These are phyloP conservation scores for Rhombomys opimus DNA, from an alignment of 2,113 vertebrate species.

Conservation along the genomic window DNA sequence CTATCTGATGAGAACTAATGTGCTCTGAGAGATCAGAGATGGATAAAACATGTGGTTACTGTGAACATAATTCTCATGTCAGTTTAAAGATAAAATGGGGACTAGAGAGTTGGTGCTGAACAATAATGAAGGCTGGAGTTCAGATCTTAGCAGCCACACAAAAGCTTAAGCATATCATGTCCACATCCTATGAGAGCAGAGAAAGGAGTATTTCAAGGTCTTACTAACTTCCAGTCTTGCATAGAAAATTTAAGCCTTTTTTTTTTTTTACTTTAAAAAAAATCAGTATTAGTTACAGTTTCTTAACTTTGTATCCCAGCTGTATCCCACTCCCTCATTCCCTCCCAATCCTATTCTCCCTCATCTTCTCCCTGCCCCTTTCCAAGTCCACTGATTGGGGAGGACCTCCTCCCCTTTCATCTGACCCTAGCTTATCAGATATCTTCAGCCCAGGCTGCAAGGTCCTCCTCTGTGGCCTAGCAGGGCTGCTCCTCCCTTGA, in stretches of 20 bases:
- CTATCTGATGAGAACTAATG: neutral
- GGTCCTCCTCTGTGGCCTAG: no score
- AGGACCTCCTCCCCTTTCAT: no score
- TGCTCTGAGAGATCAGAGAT: neutral
- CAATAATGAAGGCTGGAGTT: neutral
- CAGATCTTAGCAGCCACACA: neutral
- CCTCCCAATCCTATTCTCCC: no score
- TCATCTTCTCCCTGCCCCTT: no score
- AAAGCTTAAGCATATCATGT: neutral
- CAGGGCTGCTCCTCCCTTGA: no score
- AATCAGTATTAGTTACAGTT: no score
- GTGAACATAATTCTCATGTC: neutral
- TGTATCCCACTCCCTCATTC: no score
- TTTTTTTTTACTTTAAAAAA: no score
- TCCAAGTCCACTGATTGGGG: no score
- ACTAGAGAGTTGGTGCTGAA: neutral
- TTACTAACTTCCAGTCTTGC: neutral
- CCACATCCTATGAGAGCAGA: fast-evolving
- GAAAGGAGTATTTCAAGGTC: neutral
- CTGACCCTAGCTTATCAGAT: no score
- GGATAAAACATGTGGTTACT: neutral
- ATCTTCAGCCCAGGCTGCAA: no score
- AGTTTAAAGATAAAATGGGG: neutral
- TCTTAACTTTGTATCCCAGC: no score
- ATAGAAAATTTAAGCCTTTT: neutral